These are phyloP conservation scores for Sarcophaga caerulescens DNA, from an alignment of 2,888 invertebrate genomes.

Conservation along the genomic window DNA sequence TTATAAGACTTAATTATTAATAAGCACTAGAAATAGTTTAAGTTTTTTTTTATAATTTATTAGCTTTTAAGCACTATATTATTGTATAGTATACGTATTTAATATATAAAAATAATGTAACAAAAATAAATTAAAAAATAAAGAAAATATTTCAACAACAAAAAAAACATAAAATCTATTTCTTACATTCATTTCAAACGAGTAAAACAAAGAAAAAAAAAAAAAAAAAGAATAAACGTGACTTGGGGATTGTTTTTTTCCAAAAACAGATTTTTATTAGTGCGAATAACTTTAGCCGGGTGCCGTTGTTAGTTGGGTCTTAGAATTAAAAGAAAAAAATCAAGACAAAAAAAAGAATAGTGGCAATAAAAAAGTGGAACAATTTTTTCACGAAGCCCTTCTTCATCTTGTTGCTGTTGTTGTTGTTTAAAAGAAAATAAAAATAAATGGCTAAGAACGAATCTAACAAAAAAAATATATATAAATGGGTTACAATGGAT, in stretches of 20 bases:
- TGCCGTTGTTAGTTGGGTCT: not conserved
- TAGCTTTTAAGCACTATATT: slow-evolving; percentile 48
- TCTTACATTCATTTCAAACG: slow-evolving; percentile 13
- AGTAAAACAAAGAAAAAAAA: not conserved
- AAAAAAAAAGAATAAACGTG: slow-evolving; percentile 45
- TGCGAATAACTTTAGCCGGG: no score
- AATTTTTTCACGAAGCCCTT: slow-evolving; percentile 68
- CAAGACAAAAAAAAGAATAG: not conserved
- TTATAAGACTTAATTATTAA: slow-evolving; percentile 55
- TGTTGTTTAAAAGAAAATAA: not conserved
- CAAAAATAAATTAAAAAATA: slow-evolving; percentile 32
- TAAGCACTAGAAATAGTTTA: slow-evolving; percentile 57
- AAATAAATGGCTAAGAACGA: not conserved
- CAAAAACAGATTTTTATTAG: slow-evolving; percentile 22
- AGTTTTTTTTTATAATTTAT: slow-evolving; percentile 34
- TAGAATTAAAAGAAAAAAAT: slow-evolving; percentile 28
- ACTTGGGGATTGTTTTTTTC: slow-evolving; percentile 25
- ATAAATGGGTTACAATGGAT: slow-evolving; percentile 28
- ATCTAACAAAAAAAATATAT: not conserved
- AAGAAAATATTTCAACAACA: slow-evolving; percentile 6
- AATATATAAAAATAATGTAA: slow-evolving; percentile 34
- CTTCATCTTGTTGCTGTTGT: slow-evolving; percentile 9
- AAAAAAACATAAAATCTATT: slow-evolving; percentile 1
- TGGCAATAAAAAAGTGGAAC: slow-evolving; percentile 60
- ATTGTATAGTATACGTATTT: slow-evolving; percentile 29